Base-by-base conservation (phyloP, 2,113 vertebrate genomes). In the Vanacampus margaritifer region DNA sequence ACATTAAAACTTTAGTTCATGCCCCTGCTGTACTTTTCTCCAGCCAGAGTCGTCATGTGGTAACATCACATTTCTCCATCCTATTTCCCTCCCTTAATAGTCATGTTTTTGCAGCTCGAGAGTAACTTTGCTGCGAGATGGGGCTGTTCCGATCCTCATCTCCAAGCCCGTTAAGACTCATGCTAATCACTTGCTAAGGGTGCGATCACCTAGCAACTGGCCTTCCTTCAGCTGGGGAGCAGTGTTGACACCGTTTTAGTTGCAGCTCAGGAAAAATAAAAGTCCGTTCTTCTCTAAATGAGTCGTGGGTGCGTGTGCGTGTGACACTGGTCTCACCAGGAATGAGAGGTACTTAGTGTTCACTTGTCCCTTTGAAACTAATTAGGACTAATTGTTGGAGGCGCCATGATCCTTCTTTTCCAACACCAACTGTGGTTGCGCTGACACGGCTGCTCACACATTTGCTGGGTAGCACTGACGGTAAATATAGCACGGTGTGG, bases 401-500 rank as follows among this genome's bases (percentile, higher is more conserved):
- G 62, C 66, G 46, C 57, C 21, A 14, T 5, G 17, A 68, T 51
- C 68, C 78, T 68, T 65, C 16, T 84, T 83, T 87, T 65, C 67
- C 75, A 80, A 67, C 60, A 71, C 67, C 61, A 81, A 69, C 59
- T 61, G 68, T 0, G 65, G 74, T 80, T 63, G 76, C 79, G 72
- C 74, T 83, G 85, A 85, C 79, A 79, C 68, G 53, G 77, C 73
- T 69, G 82, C 81, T 85, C 61, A 62, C 84, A 69, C 68, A 45
- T 73, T 85, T 73, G 84, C 83, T 68, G 71, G 62, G 83, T 70
- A 71, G 69, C 79, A 57, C 54, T 66, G 76, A 78, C 65, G 69
- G 80, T 88, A 90, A 89, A 87, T 89, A 86, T 89, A 90, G 86
- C 78, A 58, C 6, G 50, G 81, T 77, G 87, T 90, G 86, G 89